Base-by-base conservation (phyloP, 1,140 invertebrate genomes). In the Pteromalus puparum region DNA sequence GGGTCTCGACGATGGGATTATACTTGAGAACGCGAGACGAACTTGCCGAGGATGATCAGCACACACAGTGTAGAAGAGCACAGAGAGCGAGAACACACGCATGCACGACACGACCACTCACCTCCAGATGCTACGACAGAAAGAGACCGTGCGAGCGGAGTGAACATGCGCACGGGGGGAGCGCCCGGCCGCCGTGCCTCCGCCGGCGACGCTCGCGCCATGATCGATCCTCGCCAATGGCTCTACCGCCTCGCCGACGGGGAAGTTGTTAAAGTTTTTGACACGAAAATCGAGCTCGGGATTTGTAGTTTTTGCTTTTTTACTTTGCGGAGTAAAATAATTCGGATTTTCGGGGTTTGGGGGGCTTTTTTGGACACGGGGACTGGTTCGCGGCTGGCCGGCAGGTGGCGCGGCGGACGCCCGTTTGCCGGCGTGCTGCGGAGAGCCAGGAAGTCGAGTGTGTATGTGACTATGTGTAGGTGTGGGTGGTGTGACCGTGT, bases 121-220 rank as follows among this genome's bases (percentile, higher is more conserved):
- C 93, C 94, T 94, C 91, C 88, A 93, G 92, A 91, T 92, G 92
- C 93, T 91, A 94, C 93, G 91, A 92, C 92, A 94, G 93, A 94
- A 94, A 94, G 93, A 94, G 93, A 92, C 90, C 91, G 92, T 89
- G 82, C 89, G 68, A 78, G 84, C 85, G 75, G 89, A 88, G 87
- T 90, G 90, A 82, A 91, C 92, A 92, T 93, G 93, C 93, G 93
- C 92, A 91, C 81, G 48, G 48, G 38, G 48, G 84, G 75, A 65
- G 26, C 24, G 38, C 53, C 53, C 38, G 78, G 67, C 24, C 28
- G 61, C 34, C 42, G 28, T n/a, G 42, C 30, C 70, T 18, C 68
- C 68, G 48, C 48, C 30, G 24, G 82, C 82, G 75, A 83, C 42
- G 42, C 75, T 34, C 10, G 77, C 82, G 82, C 82, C 75, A 72